A percentile compares a stretch with the other conserved stretches of the same genome.
Conservation (phyloP, 2,888 invertebrate genomes). For the Loripinus fragilis region DNA sequence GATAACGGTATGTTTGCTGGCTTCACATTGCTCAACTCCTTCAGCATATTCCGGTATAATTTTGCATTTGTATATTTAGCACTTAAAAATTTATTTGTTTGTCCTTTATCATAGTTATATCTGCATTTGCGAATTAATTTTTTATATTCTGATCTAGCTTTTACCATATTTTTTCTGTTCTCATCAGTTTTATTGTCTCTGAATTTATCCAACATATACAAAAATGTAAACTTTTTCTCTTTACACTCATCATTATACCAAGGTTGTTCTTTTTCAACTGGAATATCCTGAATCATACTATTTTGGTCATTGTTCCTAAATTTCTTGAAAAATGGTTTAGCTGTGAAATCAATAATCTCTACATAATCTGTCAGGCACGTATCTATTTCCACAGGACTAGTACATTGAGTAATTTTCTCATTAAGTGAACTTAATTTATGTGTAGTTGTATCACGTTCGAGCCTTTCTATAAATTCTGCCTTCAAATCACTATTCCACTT, state of each 20-base stretch:
- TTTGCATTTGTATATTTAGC: background rate
- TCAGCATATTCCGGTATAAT: background rate
- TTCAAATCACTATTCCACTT: background rate
- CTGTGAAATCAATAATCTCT: no score
- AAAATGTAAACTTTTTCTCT: no score
- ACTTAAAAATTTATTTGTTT: background rate
- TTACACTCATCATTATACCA: conserved; percentile 3
- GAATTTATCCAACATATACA: no score
- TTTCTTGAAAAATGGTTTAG: no score
- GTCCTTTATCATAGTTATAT: background rate
- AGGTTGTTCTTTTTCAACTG: background rate
- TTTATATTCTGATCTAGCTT: background rate
- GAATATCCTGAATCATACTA: background rate
- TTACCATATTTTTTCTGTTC: background rate
- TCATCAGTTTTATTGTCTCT: background rate
- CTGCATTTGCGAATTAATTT: background rate
- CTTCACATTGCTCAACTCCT: no score
- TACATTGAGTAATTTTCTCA: background rate
- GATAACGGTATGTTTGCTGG: no score
- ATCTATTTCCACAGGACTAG: background rate
- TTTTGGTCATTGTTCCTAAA: no score
- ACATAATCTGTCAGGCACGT: background rate
- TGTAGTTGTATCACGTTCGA: background rate
- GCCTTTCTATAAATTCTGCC: background rate
- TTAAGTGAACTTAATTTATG: background rate